Evolutionary conservation across 2,113 vertebrate species (phyloP).

Genomic region (Ramphastos sulfuratus): DNA sequence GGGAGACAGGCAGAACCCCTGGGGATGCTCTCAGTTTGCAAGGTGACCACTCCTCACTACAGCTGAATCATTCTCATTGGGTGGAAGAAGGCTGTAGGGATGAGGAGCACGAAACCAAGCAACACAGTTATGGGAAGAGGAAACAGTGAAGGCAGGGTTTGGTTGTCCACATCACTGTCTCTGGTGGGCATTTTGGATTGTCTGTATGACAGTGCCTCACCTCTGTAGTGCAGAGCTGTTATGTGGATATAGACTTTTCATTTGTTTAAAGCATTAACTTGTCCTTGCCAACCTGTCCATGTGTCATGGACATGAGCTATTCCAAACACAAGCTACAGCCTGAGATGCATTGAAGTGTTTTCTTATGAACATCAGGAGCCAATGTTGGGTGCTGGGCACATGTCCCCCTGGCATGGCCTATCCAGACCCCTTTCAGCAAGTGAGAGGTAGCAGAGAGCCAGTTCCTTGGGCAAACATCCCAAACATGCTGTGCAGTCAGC

Average conservation of each 20-base stretch:
- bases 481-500: not conserved
- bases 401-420: not conserved
- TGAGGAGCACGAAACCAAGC: not conserved
- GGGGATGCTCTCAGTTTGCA: not conserved
- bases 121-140: not conserved
- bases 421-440: not conserved
- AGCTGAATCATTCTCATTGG: not conserved
- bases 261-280: not conserved
- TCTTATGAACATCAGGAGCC: not conserved
- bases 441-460: not conserved
- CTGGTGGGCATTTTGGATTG: not conserved
- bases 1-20: not conserved
- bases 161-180: not conserved
- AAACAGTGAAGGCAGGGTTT: not conserved
- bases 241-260: not conserved
- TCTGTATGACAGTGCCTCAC: rapidly evolving
- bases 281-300: not conserved
- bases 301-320: rapidly evolving
- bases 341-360: not conserved
- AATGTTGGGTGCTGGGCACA: not conserved
- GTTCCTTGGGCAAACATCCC: not conserved
- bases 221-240: not conserved
- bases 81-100: not conserved
- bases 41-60: not conserved
- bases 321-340: not conserved